These are phyloP conservation scores for Pandemis heparana DNA, from an alignment of 2,888 invertebrate genomes.

Conservation along the genomic window DNA sequence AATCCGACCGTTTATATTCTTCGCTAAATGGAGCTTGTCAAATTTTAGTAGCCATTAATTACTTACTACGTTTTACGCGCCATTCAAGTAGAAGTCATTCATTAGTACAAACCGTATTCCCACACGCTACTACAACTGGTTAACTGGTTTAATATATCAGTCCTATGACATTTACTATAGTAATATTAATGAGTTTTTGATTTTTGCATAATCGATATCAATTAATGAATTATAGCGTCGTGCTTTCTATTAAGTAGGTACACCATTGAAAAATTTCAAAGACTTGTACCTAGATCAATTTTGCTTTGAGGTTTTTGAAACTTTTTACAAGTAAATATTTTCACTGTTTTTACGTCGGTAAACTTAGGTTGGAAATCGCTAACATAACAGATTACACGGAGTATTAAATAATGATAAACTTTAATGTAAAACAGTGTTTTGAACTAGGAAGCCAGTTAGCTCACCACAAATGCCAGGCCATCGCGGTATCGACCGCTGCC, in stretches of 20 bases:
- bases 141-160: constrained; percentile 13
- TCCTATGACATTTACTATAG: neutral
- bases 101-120: constrained; percentile 7
- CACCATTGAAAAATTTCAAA: neutral
- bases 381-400: neutral
- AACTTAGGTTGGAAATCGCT: too few relatives aligned
- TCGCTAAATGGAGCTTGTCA: constrained; percentile 4
- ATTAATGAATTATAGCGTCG: neutral
- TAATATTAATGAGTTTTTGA: neutral
- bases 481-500: constrained; percentile 54
- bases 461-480: constrained; percentile 60
- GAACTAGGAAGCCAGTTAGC: constrained; percentile 38
- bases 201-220: neutral
- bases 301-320: neutral
- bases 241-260: neutral
- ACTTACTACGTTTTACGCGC: constrained; percentile 15
- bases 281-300: too few relatives aligned
- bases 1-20: neutral
- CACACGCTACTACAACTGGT: neutral
- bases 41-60: constrained; percentile 25
- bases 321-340: too few relatives aligned
- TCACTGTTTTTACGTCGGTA: too few relatives aligned
- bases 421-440: constrained; percentile 27
- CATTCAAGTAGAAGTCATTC: constrained; percentile 30
- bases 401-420: neutral